phyloP scores from a whole-genome alignment of 2,888 invertebrate species.

The Caenorhabditis sp. region DNA sequence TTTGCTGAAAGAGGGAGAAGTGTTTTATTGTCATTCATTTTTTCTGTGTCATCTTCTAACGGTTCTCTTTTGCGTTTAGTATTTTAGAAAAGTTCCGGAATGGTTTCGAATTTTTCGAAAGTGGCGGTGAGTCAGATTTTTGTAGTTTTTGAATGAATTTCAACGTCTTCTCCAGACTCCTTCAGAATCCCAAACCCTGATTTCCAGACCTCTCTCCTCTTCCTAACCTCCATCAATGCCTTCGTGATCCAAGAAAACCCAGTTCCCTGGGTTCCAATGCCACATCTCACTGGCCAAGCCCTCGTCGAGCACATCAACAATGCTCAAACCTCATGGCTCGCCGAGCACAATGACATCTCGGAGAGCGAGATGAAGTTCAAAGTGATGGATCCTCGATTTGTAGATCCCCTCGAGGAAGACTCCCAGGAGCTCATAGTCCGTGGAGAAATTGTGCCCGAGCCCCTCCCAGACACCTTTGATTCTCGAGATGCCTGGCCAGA shows the following conservation, averaged over 20 bases:
- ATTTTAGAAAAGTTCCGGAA: background rate
- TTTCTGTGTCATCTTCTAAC: background rate
- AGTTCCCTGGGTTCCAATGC: background rate
- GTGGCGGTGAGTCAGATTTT: background rate
- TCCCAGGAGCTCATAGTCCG: background rate
- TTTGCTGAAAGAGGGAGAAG: background rate
- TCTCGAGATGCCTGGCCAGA: slow-evolving; percentile 58
- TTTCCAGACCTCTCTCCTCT: background rate
- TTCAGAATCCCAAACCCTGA: no score
- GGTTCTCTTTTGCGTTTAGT: background rate
- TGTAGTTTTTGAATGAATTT: no score
- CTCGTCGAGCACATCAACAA: slow-evolving; percentile 65
- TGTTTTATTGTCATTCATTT: slow-evolving; percentile 2
- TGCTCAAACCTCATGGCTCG: slow-evolving; percentile 46
- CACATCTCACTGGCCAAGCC: slow-evolving; percentile 27
- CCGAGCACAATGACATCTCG: slow-evolving; percentile 46
- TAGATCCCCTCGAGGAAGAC: slow-evolving; percentile 14
- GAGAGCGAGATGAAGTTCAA: slow-evolving; percentile 39
- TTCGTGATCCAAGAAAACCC: background rate
- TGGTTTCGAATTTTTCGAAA: slow-evolving; percentile 4
- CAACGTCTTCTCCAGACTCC: no score
- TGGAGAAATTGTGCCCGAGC: slow-evolving; percentile 32
- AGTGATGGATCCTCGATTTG: slow-evolving; percentile 44
- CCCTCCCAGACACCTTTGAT: slow-evolving; percentile 63
- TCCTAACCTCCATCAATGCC: background rate